Evolutionary conservation across 2,113 vertebrate genomes (phyloP).

Genomic region (Callipepla squamata): DNA sequence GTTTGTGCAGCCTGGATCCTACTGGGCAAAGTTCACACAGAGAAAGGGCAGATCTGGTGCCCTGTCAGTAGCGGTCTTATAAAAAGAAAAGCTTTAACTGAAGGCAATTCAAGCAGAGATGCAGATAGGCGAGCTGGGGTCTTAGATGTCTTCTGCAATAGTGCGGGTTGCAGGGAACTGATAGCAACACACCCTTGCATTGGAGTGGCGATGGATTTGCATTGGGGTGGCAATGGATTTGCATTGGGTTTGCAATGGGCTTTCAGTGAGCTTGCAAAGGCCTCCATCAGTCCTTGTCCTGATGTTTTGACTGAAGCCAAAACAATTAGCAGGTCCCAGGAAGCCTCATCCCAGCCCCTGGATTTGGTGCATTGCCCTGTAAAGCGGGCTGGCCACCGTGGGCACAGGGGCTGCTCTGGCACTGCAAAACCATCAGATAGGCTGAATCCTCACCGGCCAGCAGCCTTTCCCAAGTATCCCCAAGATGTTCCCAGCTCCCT

Average conservation of each 20-base stretch:
- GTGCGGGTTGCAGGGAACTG: fast-evolving
- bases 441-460: background rate
- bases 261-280: background rate
- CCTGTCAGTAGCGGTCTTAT: background rate
- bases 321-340: fast-evolving
- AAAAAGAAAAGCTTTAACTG: background rate
- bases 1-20: background rate
- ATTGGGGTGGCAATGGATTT: fast-evolving
- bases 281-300: fast-evolving
- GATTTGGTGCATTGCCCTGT: fast-evolving
- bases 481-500: fast-evolving
- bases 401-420: fast-evolving
- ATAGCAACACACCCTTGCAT: background rate
- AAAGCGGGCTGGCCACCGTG: fast-evolving
- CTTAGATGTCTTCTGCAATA: fast-evolving
- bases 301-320: background rate
- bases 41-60: background rate
- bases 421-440: background rate
- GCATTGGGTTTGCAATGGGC: background rate
- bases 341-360: background rate
- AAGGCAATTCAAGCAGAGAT: fast-evolving
- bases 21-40: background rate
- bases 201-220: fast-evolving
- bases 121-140: fast-evolving
- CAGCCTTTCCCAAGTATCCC: background rate